Conservation (phyloP, 2,888 invertebrate genomes). For the Dryadula phaetusa region DNA sequence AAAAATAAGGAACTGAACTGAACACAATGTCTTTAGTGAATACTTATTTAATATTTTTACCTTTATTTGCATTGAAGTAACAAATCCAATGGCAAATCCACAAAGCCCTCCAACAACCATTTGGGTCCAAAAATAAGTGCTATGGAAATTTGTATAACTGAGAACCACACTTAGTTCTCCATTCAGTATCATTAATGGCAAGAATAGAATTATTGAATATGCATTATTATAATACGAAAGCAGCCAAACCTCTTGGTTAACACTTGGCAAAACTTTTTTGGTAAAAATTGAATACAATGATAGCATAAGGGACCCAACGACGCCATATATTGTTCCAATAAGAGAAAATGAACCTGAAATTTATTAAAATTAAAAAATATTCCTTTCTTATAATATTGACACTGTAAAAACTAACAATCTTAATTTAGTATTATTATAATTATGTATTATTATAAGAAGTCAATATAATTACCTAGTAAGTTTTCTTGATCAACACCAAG, state of each 20-base stretch:
- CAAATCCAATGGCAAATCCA: conserved; percentile 98
- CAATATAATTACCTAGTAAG: conserved; percentile 85
- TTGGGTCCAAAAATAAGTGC: conserved; percentile 90
- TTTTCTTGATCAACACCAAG: conserved; percentile 98
- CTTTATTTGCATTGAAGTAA: conserved; percentile 98
- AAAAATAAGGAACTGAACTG: too few relatives aligned
- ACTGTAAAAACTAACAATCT: background rate
- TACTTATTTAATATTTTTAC: too few relatives aligned
- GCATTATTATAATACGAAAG: conserved; percentile 98
- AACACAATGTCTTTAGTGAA: too few relatives aligned
- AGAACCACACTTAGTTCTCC: conserved; percentile 88
- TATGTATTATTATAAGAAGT: too few relatives aligned
- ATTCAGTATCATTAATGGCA: conserved; percentile 94
- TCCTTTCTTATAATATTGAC: background rate
- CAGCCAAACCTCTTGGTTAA: conserved; percentile 96
- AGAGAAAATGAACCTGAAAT: conserved; percentile 92
- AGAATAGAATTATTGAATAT: conserved; percentile 94
- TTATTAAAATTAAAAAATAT: conserved; percentile 26
- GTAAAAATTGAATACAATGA: conserved; percentile 98
- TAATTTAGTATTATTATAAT: too few relatives aligned
- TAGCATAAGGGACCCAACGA: conserved; percentile 94
- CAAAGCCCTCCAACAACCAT: conserved; percentile 96
- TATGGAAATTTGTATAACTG: conserved; percentile 86
- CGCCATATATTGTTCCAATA: conserved; percentile 95
- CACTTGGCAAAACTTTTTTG: conserved; percentile 93